Evolutionary conservation across 2,113 vertebrate species (phyloP).

Genomic region (Oxygymnocypris stewartii): DNA sequence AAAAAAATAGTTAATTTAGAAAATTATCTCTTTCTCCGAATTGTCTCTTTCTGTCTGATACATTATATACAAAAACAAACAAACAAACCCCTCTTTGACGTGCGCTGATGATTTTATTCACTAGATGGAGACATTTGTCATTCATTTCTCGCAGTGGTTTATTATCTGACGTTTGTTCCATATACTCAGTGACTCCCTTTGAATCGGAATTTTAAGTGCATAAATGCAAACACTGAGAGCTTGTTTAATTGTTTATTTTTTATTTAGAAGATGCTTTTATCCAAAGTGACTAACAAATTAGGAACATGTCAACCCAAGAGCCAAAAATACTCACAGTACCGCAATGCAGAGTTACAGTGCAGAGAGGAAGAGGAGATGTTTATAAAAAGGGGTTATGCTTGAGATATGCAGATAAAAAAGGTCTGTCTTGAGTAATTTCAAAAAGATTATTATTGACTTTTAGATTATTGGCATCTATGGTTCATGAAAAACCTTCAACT

Average conservation of each 20-base stretch:
- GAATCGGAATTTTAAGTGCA: not conserved
- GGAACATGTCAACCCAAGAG: not conserved
- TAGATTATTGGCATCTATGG: not conserved
- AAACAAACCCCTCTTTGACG: not conserved
- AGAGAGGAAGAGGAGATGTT: not conserved
- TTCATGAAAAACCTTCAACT: not conserved
- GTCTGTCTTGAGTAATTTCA: not conserved
- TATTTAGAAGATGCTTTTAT: slow-evolving; percentile 3
- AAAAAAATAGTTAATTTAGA: not conserved
- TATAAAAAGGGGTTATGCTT: not conserved
- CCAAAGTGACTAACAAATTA: not conserved
- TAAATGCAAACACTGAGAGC: not conserved
- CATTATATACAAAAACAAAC: not conserved
- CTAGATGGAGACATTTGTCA: slow-evolving; percentile 55
- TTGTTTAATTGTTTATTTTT: not conserved
- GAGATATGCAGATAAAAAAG: not conserved
- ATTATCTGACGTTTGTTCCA: not conserved
- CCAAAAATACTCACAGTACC: not conserved
- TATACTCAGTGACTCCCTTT: not conserved
- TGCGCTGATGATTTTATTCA: not conserved
- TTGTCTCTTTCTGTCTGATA: not conserved
- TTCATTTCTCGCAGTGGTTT: not conserved
- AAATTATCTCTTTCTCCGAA: not conserved
- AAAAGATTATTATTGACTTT: not conserved
- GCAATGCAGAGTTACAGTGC: slow-evolving; percentile 5